Percentiles rank a stretch among this genome's conserved stretches.
phyloP scores from a whole-genome alignment of 2,888 invertebrate genomes.

The Digitonthophagus gazella region DNA sequence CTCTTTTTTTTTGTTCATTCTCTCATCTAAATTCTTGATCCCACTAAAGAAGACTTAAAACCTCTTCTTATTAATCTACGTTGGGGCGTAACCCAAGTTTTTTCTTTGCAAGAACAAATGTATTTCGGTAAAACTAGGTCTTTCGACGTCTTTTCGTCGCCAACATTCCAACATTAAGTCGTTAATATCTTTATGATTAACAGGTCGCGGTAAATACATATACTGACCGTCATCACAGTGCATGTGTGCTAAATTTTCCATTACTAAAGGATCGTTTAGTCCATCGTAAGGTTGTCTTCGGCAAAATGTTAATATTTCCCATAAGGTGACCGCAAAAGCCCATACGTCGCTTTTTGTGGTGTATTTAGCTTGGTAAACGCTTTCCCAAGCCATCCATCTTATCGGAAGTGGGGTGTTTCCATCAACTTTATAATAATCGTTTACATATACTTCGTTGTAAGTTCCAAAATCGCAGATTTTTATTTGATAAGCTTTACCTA shows the following conservation, averaged over 20 bases:
- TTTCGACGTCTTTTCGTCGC: constrained; percentile 70
- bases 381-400: constrained; percentile 90
- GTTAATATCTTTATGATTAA: constrained; percentile 78
- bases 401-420: constrained; percentile 77
- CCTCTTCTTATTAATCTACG: constrained; percentile 53
- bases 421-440: constrained; percentile 81
- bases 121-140: constrained; percentile 79
- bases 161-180: constrained; percentile 85
- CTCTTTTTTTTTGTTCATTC: no score
- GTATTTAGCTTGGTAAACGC: constrained; percentile 75
- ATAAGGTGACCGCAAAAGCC: constrained; percentile 85
- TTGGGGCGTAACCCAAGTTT: constrained; percentile 62
- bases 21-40: constrained; percentile 30
- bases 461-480: constrained; percentile 86
- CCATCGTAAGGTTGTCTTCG: constrained; percentile 75
- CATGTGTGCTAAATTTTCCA: constrained; percentile 75
- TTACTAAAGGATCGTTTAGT: constrained; percentile 72
- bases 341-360: constrained; percentile 89
- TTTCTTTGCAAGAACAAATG: constrained; percentile 77
- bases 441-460: constrained; percentile 74
- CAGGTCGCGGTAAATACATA: constrained; percentile 65
- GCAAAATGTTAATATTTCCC: constrained; percentile 81
- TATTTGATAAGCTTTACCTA: constrained; percentile 77
- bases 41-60: constrained; percentile 46
- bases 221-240: constrained; percentile 62